These are phyloP conservation scores for Tyrannus savana DNA, from an alignment of 2,113 vertebrate species.

Conservation along the genomic window DNA sequence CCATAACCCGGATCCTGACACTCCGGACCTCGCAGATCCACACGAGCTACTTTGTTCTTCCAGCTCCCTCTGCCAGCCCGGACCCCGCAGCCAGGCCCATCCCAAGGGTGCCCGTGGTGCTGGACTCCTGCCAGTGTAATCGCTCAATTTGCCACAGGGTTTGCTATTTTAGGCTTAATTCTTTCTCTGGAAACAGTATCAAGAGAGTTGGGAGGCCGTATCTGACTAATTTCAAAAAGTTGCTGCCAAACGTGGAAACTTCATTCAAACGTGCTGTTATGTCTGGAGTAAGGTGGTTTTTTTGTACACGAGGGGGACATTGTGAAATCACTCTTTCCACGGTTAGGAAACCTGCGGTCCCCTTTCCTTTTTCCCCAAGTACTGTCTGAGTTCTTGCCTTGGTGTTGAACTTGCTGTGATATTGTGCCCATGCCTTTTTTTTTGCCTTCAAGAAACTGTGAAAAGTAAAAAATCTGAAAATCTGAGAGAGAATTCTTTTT, in stretches of 20 bases:
- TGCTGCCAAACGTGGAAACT: not conserved
- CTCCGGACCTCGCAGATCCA: fast-evolving
- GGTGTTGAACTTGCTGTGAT: not conserved
- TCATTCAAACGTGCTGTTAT: not conserved
- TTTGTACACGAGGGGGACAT: not conserved
- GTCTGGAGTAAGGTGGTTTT: not conserved
- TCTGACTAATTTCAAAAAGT: not conserved
- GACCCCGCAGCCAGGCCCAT: fast-evolving
- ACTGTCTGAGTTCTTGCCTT: not conserved
- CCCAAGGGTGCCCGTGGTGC: not conserved
- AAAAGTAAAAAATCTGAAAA: not conserved
- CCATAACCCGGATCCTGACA: not conserved
- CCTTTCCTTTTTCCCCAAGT: not conserved
- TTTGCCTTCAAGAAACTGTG: not conserved
- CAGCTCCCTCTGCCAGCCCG: not conserved
- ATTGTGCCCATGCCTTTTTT: fast-evolving
- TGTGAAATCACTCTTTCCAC: not conserved
- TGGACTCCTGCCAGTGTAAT: not conserved
- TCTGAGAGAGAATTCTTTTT: not conserved
- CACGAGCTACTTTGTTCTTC: not conserved
- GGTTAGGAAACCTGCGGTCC: not conserved
- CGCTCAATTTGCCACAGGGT: not conserved
- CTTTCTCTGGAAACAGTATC: not conserved
- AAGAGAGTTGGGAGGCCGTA: not conserved
- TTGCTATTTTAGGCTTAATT: constrained; percentile 39